These are phyloP conservation scores for Penaeus monodon DNA, from an alignment of 2,888 invertebrate genomes.

Conservation along the genomic window DNA sequence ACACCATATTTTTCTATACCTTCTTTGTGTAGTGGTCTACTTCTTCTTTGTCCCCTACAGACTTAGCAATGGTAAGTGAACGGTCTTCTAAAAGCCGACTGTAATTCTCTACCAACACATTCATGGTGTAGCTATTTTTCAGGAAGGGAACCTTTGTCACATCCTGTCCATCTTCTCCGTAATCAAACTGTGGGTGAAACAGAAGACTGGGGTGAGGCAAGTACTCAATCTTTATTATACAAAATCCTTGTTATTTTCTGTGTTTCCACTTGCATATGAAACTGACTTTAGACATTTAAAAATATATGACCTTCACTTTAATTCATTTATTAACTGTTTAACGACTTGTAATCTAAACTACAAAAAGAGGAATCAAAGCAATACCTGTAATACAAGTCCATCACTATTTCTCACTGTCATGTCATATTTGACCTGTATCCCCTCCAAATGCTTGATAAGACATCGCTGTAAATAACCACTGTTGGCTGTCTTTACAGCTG, in stretches of 20 bases:
- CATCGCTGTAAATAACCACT: constrained; percentile 98
- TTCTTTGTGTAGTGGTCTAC: constrained; percentile 76
- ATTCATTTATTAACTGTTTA: neutral
- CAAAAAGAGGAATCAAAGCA: neutral
- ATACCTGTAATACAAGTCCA: constrained; percentile 87
- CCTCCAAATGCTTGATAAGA: constrained; percentile 97
- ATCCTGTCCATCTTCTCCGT: constrained; percentile 95
- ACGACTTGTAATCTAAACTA: neutral
- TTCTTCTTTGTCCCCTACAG: constrained; percentile 63
- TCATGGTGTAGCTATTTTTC: constrained; percentile 77
- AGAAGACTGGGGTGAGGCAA: no score
- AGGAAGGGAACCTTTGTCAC: constrained; percentile 89
- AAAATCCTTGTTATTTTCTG: no score
- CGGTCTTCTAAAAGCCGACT: constrained; percentile 76
- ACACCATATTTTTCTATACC: neutral
- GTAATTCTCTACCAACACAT: constrained; percentile 86
- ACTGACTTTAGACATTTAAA: no score
- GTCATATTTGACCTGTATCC: constrained; percentile 92
- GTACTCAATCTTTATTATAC: no score
- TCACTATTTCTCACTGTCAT: constrained; percentile 96
- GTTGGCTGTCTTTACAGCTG: constrained; percentile 98
- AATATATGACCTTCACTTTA: no score
- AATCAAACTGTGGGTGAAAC: constrained; percentile 77
- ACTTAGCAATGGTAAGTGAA: constrained; percentile 74
- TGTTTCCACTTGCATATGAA: no score